Percentiles rank a stretch among this genome's conserved stretches.
Evolutionary conservation across 1,140 invertebrate species (phyloP).

Genomic region (Scaptomyza montana): DNA sequence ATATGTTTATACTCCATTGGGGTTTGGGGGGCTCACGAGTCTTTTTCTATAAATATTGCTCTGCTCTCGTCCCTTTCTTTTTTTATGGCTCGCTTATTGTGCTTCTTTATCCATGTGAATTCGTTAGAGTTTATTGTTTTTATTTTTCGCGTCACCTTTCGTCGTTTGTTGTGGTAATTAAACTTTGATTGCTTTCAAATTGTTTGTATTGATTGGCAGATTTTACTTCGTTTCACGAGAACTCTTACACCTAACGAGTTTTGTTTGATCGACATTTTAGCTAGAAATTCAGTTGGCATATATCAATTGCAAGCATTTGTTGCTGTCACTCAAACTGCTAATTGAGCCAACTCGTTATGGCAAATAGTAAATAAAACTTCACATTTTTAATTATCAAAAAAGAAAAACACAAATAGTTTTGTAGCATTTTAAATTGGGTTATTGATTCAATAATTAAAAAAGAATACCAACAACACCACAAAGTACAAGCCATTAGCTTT

Average conservation of each 20-base stretch:
- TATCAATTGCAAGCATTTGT: slow-evolving; percentile 17
- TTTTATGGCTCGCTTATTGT: slow-evolving; percentile 41
- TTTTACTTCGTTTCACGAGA: slow-evolving; percentile 32
- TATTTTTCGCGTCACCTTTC: slow-evolving; percentile 45
- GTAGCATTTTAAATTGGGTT: not conserved
- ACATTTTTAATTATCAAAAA: not conserved
- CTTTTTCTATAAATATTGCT: slow-evolving; percentile 4
- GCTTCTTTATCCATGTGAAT: slow-evolving; percentile 40
- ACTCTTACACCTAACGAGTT: slow-evolving; percentile 21
- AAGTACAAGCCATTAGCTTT: not conserved
- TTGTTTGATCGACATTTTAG: slow-evolving; percentile 54
- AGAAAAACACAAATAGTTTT: not conserved
- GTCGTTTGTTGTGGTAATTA: slow-evolving; percentile 75
- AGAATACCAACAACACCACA: not conserved
- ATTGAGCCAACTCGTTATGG: slow-evolving; percentile 26
- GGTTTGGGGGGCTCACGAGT: slow-evolving; percentile 1
- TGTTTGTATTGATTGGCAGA: slow-evolving; percentile 78
- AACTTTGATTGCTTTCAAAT: slow-evolving; percentile 80
- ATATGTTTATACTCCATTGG: slow-evolving; percentile 6
- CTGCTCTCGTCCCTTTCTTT: slow-evolving; percentile 27
- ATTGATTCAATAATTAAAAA: not conserved
- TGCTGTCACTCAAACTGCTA: slow-evolving; percentile 27
- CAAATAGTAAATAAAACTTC: slow-evolving; percentile 8
- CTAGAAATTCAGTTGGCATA: slow-evolving; percentile 34
- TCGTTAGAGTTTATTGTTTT: slow-evolving; percentile 37